These are phyloP conservation scores for Euzetes globulus DNA, from an alignment of 2,888 invertebrate genomes.

Conservation along the genomic window DNA sequence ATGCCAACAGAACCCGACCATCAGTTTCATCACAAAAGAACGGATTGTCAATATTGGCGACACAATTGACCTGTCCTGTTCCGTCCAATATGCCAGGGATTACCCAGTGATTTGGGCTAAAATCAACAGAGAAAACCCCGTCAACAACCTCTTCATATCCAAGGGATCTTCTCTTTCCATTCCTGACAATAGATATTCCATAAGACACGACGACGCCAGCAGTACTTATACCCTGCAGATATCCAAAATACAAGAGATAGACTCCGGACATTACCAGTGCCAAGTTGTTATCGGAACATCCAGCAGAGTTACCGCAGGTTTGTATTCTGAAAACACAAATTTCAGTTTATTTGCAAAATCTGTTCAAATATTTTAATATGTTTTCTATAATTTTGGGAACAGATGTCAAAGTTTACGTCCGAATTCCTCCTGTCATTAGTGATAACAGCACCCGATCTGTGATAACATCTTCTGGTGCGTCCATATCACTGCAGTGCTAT, in stretches of 20 bases:
- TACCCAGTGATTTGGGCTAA: constrained; percentile 68
- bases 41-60: constrained; percentile 85
- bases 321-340: not conserved
- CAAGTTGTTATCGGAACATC: constrained; percentile 72
- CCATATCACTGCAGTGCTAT: constrained; percentile 65
- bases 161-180: constrained; percentile 40
- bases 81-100: constrained; percentile 77
- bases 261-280: constrained; percentile 77
- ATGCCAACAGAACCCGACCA: constrained; percentile 37
- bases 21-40: constrained; percentile 69
- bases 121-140: constrained; percentile 52
- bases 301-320: constrained; percentile 64
- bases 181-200: constrained; percentile 41
- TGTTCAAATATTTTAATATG: not conserved
- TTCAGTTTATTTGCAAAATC: not conserved
- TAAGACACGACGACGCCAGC: constrained; percentile 39
- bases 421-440: constrained; percentile 78
- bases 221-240: constrained; percentile 42
- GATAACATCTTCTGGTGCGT: constrained; percentile 48
- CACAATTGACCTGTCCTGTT: constrained; percentile 75
- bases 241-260: constrained; percentile 79
- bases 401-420: constrained; percentile 72
- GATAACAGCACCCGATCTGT: constrained; percentile 82
- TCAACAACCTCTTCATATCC: constrained; percentile 41
- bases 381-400: not conserved